Conservation (phyloP, 2,888 invertebrate genomes). For the Ferrisia virgata region DNA sequence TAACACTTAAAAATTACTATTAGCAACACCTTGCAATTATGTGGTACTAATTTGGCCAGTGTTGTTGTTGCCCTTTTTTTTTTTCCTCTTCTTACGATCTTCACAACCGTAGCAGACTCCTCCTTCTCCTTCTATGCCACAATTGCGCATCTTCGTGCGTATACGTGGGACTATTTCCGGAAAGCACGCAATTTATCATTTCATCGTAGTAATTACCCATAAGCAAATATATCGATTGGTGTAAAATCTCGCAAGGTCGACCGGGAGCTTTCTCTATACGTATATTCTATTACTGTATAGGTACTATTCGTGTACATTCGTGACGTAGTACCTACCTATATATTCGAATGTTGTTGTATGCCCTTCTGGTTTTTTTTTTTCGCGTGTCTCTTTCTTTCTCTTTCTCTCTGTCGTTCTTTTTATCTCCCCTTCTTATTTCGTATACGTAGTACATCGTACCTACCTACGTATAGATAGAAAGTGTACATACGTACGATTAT, state of each 20-base stretch:
- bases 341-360: not conserved
- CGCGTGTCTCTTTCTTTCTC: not conserved
- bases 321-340: no score
- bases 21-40: not conserved
- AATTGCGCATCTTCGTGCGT: not conserved
- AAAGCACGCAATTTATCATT: not conserved
- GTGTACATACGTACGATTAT: not conserved
- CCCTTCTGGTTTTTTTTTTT: not conserved
- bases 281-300: no score
- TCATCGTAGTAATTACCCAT: not conserved
- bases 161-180: not conserved
- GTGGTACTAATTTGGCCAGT: not conserved
- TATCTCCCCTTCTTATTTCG: no score
- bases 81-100: not conserved
- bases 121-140: not conserved
- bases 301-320: not conserved
- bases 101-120: not conserved
- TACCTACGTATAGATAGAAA: not conserved
- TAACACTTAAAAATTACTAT: not conserved
- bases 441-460: not conserved
- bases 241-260: slow-evolving; percentile 13
- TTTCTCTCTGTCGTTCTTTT: not conserved
- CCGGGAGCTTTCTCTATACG: not conserved
- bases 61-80: no score
- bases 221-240: slow-evolving; percentile 7